phyloP scores from a whole-genome alignment of 2,113 vertebrate genomes.

The Calidris pugnax region DNA sequence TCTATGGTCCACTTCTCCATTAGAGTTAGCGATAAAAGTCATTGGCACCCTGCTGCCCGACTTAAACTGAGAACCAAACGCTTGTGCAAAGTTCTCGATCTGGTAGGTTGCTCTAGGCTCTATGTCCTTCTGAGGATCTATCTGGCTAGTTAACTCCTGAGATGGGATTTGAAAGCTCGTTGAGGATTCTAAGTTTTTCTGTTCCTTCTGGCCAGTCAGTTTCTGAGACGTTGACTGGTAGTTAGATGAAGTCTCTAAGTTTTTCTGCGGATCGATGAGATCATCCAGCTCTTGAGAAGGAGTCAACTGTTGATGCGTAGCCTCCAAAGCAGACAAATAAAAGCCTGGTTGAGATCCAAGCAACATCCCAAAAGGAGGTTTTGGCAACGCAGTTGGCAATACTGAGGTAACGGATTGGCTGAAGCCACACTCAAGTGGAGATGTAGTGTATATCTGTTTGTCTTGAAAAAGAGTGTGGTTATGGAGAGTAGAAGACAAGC shows the following conservation, averaged over 20 bases:
- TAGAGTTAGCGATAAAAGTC: conserved; percentile 89
- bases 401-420: conserved; percentile 92
- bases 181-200: conserved; percentile 85
- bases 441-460: conserved; percentile 92
- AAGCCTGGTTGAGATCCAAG: conserved; percentile 91
- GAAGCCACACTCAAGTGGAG: conserved; percentile 93
- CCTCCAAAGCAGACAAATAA: conserved; percentile 90
- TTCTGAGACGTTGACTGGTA: conserved; percentile 92
- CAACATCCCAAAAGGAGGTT: conserved; percentile 95
- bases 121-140: conserved; percentile 91
- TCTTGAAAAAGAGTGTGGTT: conserved; percentile 92
- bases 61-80: conserved; percentile 99
- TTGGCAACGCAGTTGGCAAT: conserved; percentile 90
- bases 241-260: conserved; percentile 83
- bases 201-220: conserved; percentile 90
- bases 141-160: conserved; percentile 88
- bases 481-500: conserved; percentile 90
- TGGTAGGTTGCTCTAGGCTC: conserved; percentile 91
- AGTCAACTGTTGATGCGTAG: conserved; percentile 96
- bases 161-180: conserved; percentile 88
- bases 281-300: conserved; percentile 98
- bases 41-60: conserved; percentile 95
- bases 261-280: conserved; percentile 94
- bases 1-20: conserved; percentile 92
- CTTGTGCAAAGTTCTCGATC: conserved; percentile 99